Conservation (phyloP, 2,888 invertebrate species). For the Amitus sp. region DNA sequence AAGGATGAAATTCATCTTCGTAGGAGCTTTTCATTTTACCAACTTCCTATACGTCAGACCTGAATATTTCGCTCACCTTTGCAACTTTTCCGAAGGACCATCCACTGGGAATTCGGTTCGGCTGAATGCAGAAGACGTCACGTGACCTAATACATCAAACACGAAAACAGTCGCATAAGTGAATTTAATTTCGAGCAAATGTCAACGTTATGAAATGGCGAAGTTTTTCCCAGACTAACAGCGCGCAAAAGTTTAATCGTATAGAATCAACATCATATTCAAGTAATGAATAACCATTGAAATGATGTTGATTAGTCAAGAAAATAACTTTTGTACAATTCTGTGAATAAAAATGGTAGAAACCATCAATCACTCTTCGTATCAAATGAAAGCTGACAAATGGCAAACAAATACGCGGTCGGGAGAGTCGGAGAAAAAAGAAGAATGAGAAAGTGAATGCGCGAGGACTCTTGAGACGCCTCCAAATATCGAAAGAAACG, state of each 20-base stretch:
- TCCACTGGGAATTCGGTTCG: conserved; percentile 22
- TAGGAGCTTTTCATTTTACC: conserved; percentile 32
- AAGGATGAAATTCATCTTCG: conserved; percentile 26
- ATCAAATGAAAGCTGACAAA: conserved; percentile 20
- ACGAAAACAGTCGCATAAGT: conserved; percentile 3
- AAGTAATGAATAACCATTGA: background rate
- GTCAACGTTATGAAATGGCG: conserved; percentile 12
- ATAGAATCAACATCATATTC: too few species aligned
- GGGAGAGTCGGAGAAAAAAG: conserved; percentile 11
- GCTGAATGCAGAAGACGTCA: conserved; percentile 12
- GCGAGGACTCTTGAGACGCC: conserved; percentile 27
- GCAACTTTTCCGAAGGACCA: conserved; percentile 23
- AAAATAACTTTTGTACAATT: background rate
- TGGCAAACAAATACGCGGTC: conserved; percentile 32
- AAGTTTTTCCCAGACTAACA: too few species aligned
- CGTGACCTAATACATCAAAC: conserved; percentile 27
- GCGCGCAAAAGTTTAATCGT: too few species aligned
- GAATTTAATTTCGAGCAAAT: conserved; percentile 17
- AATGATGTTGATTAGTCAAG: background rate
- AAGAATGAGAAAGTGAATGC: conserved; percentile 33
- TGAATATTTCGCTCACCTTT: conserved; percentile 33
- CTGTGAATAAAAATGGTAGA: background rate
- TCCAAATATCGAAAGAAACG: conserved; percentile 35
- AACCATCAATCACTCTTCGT: conserved; percentile 2
- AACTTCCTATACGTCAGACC: conserved; percentile 24